These are phyloP conservation scores for Falco cherrug DNA, from an alignment of 2,797 vertebrate genomes.

Conservation along the genomic window DNA sequence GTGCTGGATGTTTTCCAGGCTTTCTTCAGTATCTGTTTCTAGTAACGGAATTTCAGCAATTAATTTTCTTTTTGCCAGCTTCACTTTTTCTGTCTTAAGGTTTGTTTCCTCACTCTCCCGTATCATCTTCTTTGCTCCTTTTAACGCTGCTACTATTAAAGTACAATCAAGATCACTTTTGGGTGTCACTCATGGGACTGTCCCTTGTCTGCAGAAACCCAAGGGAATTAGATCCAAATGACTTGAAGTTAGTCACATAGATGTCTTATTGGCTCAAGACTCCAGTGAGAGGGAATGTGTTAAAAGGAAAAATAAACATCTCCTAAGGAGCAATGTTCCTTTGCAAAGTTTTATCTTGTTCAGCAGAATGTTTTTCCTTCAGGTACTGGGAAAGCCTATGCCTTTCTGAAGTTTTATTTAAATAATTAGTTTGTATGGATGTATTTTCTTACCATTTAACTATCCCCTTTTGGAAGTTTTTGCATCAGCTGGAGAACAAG, in stretches of 20 bases:
- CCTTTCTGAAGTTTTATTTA: neutral
- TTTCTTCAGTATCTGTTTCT: neutral
- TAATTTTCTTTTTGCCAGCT: neutral
- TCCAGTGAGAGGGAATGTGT: neutral
- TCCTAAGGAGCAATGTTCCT: neutral
- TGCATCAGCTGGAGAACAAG: neutral
- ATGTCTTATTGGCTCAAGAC: neutral
- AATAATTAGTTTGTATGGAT: neutral
- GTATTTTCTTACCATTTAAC: neutral
- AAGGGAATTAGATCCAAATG: neutral
- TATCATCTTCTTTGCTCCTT: neutral
- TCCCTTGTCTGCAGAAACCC: neutral
- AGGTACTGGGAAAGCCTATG: neutral
- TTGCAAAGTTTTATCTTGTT: neutral
- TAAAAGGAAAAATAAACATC: neutral
- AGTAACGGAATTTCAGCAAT: neutral
- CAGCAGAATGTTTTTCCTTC: neutral
- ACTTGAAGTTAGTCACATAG: neutral
- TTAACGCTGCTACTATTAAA: neutral
- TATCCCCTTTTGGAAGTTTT: neutral
- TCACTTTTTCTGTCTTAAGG: neutral
- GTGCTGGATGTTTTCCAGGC: neutral
- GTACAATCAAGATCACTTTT: neutral
- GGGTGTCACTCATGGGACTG: neutral
- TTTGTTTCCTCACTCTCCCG: neutral